Evolutionary conservation across 2,113 vertebrate species (phyloP), one percentile per base, ranked within the genome.

Genomic region (Tachuris rubrigastra): DNA sequence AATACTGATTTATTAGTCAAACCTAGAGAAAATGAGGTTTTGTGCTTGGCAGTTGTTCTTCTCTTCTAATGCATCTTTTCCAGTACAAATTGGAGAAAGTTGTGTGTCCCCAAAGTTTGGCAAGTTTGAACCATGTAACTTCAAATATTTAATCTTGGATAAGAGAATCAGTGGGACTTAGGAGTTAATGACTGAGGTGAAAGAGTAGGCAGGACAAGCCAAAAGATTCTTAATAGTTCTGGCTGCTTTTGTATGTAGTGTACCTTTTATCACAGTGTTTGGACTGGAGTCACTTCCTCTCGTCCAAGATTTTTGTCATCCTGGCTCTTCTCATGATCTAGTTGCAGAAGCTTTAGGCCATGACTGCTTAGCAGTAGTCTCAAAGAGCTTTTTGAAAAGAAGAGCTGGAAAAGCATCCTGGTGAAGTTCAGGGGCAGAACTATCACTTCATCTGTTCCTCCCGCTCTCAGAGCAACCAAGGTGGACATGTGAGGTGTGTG

Each of bases 391-490:
- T 91, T n/a, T 21, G 58, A 44, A 68, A 53, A 39, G 25, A 68
- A 41, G 44, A 63, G 39, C 37, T 75, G 14, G 46, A 44, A 69
- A 6, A 81, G 30, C 11, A 41, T 49, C 55, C 49, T 39, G 44
- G 22, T 83, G 3, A n/a, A 73, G 44, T 35, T 53, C 39, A 67
- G 72, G 39, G 69, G 14, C 27, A 56, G 71, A 83, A 21, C 41
- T 33, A 0, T 41, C 1, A 1, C 71, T 85, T 76, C 31, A 16
- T 77, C 41, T 37, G 14, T 65, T 83, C 41, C 22, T 83, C 22
- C 28, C 5, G 9, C 37, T 56, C 56, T 49, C 15, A 7, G 10
- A 15, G 37, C 0, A 0, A 13, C 39, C 37, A n/a, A 39, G 27
- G 14, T 39, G 9, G 19, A 22, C 3, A 0, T 39, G 73, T 59